A percentile compares a stretch with the other conserved stretches of the same genome.
Evolutionary conservation across 2,888 invertebrate genomes (phyloP).

Genomic region (Meta bourneti): DNA sequence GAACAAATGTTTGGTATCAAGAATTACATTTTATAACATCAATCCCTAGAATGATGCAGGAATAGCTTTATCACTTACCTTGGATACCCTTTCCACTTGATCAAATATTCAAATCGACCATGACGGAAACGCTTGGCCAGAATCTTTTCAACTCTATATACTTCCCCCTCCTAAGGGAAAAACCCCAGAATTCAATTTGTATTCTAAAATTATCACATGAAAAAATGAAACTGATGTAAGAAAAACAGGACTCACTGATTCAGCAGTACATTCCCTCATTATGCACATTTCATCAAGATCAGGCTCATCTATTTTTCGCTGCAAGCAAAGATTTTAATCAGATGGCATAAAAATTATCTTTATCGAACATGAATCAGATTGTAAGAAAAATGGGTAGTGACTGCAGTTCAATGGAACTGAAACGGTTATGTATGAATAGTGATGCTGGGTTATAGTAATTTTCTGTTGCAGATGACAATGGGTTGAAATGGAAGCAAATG

Average conservation of each 20-base stretch:
- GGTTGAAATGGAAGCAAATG: too few species aligned
- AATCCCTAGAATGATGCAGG: too few species aligned
- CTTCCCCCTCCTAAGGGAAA: constrained; percentile 59
- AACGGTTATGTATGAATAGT: too few species aligned
- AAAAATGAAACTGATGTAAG: background rate
- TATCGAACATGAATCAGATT: too few species aligned
- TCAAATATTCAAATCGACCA: constrained; percentile 67
- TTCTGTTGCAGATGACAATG: too few species aligned
- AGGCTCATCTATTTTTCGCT: constrained; percentile 70
- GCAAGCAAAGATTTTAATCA: background rate
- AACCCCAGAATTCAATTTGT: background rate
- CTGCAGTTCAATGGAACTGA: too few species aligned
- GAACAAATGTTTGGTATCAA: too few species aligned
- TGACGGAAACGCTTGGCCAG: constrained; percentile 61
- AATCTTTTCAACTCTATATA: constrained; percentile 73
- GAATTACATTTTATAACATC: too few species aligned
- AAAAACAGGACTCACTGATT: constrained; percentile 38
- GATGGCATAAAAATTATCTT: background rate
- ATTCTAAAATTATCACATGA: background rate
- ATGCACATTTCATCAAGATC: constrained; percentile 60
- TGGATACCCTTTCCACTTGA: constrained; percentile 74
- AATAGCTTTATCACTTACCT: constrained; percentile 16
- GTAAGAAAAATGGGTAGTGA: too few species aligned
- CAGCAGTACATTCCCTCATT: constrained; percentile 62
- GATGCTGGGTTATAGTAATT: too few species aligned